A percentile compares a stretch with the other conserved stretches of the same genome.
Evolutionary conservation across 2,888 invertebrate species (phyloP).

Genomic region (Tethea ocularis): DNA sequence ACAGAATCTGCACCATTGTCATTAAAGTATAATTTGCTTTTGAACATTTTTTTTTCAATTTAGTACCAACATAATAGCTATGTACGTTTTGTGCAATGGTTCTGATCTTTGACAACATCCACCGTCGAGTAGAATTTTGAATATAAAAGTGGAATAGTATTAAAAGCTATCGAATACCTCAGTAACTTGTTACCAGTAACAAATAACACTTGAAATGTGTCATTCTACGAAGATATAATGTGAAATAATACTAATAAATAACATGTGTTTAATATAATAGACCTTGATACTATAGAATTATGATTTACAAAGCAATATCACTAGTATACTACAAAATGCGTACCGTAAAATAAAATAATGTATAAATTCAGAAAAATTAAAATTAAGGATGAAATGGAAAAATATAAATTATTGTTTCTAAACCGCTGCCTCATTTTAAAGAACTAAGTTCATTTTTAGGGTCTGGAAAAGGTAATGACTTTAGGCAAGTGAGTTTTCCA

Average conservation of each 20-base stretch:
- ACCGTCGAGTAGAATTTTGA: constrained; percentile 39
- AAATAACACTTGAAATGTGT: constrained; percentile 20
- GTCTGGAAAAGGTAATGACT: neutral
- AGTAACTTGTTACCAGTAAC: constrained; percentile 59
- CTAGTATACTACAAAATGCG: constrained; percentile 3
- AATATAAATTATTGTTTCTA: neutral
- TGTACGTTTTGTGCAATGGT: neutral
- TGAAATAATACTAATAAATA: neutral
- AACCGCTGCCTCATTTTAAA: neutral
- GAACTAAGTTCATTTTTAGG: neutral
- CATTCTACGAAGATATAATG: constrained; percentile 18
- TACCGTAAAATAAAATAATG: neutral
- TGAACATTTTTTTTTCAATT: neutral
- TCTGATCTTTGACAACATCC: constrained; percentile 1
- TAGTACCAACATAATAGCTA: neutral
- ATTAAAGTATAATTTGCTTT: neutral
- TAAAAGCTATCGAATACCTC: constrained; percentile 59
- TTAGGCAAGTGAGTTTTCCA: neutral
- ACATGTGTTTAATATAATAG: neutral
- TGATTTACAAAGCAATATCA: neutral
- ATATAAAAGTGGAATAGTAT: constrained; percentile 58
- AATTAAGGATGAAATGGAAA: neutral
- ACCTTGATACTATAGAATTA: neutral
- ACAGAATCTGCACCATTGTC: too few relatives aligned
- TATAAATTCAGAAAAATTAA: neutral